Base-by-base conservation (phyloP, 2,888 invertebrate genomes). In the Endotricha flammealis region DNA sequence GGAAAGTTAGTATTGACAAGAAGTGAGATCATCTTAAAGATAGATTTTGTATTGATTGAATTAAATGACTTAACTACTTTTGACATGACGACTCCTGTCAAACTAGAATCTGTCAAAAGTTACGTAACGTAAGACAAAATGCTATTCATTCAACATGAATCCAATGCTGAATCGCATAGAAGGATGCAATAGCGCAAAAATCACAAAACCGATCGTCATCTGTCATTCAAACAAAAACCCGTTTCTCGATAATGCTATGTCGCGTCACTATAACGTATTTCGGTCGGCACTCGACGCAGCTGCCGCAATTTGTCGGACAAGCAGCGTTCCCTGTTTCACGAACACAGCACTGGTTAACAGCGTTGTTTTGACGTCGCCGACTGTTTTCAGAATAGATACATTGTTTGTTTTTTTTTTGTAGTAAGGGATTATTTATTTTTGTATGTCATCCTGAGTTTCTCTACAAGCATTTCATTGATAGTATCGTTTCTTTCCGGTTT, bases 351-450 rank as follows among this genome's bases (percentile, higher is more conserved):
- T 41, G 57, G 82, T 83, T 83, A 81, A 85, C 85, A 82, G 77
- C 78, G 64, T 66, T 82, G 82, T 83, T 86, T 76, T 86, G 83
- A 83, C 81, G 62, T 72, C 38, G 52, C 42, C 51, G 61, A 62
- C 69, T 73, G 74, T 75, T 75, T 74, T 62, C 64, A 47, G 66
- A 75, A 73, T 60, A 64, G 57, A 52, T 44, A 59, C 25, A 12
- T n/a, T 33, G 25, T 33, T 33, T 16, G 16, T 25, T 33, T 10
- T 16, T n/a, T 12, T 20, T 20, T 20, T 20, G 20, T 6, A 20
- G 20, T 20, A 20, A n/a, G 20, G 7, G 6, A n/a, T 20, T 8
- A 20, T 20, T 20, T 20, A 20, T 20, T 20, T 20, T 20, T 20
- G 6, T 20, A 4, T 20, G 16, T 3, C 20, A 7, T 3, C n/a